Evolutionary conservation across 2,888 invertebrate species (phyloP).

Genomic region (Chrysolina oricalcia): DNA sequence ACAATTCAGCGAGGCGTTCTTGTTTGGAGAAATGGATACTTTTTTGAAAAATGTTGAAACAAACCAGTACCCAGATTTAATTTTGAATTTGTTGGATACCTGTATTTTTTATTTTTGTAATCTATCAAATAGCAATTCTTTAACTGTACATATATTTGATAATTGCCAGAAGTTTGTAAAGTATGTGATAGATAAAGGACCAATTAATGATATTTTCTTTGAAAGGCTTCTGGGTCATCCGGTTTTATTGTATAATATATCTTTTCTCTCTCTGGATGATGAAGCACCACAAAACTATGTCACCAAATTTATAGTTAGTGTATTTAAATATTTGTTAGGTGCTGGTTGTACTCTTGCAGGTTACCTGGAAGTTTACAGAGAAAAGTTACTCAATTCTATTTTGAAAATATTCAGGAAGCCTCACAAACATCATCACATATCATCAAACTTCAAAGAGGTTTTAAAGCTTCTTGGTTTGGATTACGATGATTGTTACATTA

Average conservation of each 20-base stretch:
- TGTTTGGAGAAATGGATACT: slow-evolving; percentile 54
- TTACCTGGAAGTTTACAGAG: slow-evolving; percentile 73
- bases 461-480: slow-evolving; percentile 70
- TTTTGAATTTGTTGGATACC: slow-evolving; percentile 60
- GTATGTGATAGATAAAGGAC: slow-evolving; percentile 47
- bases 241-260: slow-evolving; percentile 68
- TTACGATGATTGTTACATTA: slow-evolving; percentile 69
- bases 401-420: slow-evolving; percentile 72
- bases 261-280: slow-evolving; percentile 63
- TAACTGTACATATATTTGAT: slow-evolving; percentile 49
- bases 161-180: slow-evolving; percentile 58
- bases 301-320: slow-evolving; percentile 63
- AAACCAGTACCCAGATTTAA: slow-evolving; percentile 54
- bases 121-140: slow-evolving; percentile 48
- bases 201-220: slow-evolving; percentile 59
- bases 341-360: slow-evolving; percentile 41
- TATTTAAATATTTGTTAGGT: slow-evolving; percentile 47
- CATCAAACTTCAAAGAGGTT: slow-evolving; percentile 68
- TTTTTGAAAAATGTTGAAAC: slow-evolving; percentile 51
- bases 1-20: slow-evolving; percentile 57
- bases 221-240: slow-evolving; percentile 70
- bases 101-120: slow-evolving; percentile 61
- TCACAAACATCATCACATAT: slow-evolving; percentile 54
- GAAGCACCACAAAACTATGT: slow-evolving; percentile 58
- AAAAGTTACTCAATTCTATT: slow-evolving; percentile 72